Percentiles rank a stretch among this genome's conserved stretches.
These are phyloP conservation scores for Rhizoglyphus robini DNA, from an alignment of 1,140 invertebrate genomes.

Conservation along the genomic window DNA sequence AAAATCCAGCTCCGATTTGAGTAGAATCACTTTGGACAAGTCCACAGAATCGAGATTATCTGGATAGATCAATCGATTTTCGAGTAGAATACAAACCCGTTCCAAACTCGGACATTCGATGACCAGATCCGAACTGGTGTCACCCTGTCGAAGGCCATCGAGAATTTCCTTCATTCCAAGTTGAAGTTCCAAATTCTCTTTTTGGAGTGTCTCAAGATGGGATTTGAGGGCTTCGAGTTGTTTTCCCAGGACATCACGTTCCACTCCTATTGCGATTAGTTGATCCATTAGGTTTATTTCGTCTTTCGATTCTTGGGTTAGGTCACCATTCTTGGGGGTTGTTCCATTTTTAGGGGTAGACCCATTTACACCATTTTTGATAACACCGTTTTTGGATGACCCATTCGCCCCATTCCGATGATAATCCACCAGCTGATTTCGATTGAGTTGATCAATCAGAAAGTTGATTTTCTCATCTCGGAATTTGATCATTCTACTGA, in stretches of 20 bases:
- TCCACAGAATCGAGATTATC: background rate
- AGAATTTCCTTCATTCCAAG: slow-evolving; percentile 26
- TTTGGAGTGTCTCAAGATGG: slow-evolving; percentile 15
- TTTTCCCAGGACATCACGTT: background rate
- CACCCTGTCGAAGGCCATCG: slow-evolving; percentile 4
- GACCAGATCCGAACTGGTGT: slow-evolving; percentile 19
- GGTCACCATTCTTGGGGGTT: background rate
- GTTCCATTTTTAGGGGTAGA: too few species aligned
- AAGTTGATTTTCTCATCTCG: background rate
- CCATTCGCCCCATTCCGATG: background rate
- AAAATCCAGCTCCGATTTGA: slow-evolving; percentile 24
- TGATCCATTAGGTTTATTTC: slow-evolving; percentile 2
- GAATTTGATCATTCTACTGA: background rate
- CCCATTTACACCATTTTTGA: too few species aligned
- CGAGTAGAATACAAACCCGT: slow-evolving; percentile 19
- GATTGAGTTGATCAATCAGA: slow-evolving; percentile 10
- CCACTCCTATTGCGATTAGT: background rate
- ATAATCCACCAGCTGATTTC: background rate
- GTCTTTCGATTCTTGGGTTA: background rate
- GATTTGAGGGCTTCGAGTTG: slow-evolving; percentile 7
- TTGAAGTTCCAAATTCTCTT: slow-evolving; percentile 23
- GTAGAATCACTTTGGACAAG: slow-evolving; percentile 18
- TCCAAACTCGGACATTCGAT: slow-evolving; percentile 26
- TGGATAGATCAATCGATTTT: slow-evolving; percentile 12
- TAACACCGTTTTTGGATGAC: too few species aligned